A percentile compares a stretch with the other conserved stretches of the same genome.
These are phyloP conservation scores for Ischnura elegans DNA, from an alignment of 2,888 invertebrate species.

Conservation along the genomic window DNA sequence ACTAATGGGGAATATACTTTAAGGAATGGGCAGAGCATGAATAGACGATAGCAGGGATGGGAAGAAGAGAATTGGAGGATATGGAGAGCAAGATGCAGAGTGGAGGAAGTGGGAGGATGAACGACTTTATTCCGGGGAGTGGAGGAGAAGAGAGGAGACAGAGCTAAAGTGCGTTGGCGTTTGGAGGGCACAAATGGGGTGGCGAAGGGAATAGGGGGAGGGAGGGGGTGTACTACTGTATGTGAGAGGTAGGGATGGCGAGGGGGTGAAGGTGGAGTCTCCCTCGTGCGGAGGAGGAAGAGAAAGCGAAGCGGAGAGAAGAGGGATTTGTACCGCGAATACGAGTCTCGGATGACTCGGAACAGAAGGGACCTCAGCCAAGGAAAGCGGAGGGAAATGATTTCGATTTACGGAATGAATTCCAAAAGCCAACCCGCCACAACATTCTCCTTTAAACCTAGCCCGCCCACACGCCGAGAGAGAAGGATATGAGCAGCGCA, in stretches of 20 bases:
- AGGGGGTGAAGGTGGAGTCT: not conserved
- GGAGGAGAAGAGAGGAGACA: no score
- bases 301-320: not conserved
- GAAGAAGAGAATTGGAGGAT: not conserved
- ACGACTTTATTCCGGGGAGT: conserved; percentile 30
- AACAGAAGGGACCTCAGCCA: not conserved
- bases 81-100: not conserved
- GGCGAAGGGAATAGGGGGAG: not conserved
- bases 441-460: not conserved
- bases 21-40: not conserved
- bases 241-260: not conserved
- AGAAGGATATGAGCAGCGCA: conserved; percentile 8
- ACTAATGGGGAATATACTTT: not conserved
- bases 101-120: not conserved
- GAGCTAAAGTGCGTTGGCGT: conserved; percentile 26
- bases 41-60: not conserved
- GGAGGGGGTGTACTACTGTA: not conserved
- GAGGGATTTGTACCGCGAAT: not conserved
- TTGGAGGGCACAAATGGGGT: not conserved
- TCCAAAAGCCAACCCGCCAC: not conserved
- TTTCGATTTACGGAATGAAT: conserved; percentile 1
- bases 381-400: not conserved
- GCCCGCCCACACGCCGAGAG: not conserved
- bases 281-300: not conserved
- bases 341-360: not conserved